These are phyloP conservation scores for Carlito syrichta DNA, from an alignment of 2,113 vertebrate genomes.

Conservation along the genomic window DNA sequence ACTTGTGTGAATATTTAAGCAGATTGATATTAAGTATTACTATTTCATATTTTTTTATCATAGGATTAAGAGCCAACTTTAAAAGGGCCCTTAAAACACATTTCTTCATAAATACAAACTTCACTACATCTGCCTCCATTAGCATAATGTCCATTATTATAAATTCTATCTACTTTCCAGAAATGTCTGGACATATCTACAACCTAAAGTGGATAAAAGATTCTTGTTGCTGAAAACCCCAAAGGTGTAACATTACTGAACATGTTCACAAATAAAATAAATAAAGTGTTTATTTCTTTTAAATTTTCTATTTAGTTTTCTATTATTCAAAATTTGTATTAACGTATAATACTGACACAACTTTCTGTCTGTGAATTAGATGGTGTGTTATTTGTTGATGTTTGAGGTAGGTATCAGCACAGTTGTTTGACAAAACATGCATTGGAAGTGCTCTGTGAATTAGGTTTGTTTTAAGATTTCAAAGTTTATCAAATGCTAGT, in stretches of 20 bases:
- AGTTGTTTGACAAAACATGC: too few species aligned
- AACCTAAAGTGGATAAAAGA: neutral
- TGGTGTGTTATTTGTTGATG: neutral
- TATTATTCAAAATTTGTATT: neutral
- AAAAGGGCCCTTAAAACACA: neutral
- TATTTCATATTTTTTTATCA: too few species aligned
- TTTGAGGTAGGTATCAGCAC: neutral
- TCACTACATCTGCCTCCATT: too few species aligned
- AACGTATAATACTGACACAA: neutral
- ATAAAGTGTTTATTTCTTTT: neutral
- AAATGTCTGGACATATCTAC: rapidly evolving
- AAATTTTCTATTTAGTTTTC: neutral
- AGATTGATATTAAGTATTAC: too few species aligned
- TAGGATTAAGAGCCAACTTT: neutral
- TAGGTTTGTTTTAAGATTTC: neutral
- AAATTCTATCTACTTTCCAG: neutral
- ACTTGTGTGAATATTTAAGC: neutral
- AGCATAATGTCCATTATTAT: too few species aligned
- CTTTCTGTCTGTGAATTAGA: rapidly evolving
- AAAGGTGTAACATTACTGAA: neutral
- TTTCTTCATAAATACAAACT: neutral
- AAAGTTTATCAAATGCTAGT: neutral
- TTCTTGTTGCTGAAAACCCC: neutral
- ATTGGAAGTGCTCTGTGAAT: neutral
- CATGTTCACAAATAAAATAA: neutral